A percentile compares a stretch with the other conserved stretches of the same genome.
These are phyloP conservation scores for Schizaphis graminum DNA, from an alignment of 2,888 invertebrate genomes.

Conservation along the genomic window DNA sequence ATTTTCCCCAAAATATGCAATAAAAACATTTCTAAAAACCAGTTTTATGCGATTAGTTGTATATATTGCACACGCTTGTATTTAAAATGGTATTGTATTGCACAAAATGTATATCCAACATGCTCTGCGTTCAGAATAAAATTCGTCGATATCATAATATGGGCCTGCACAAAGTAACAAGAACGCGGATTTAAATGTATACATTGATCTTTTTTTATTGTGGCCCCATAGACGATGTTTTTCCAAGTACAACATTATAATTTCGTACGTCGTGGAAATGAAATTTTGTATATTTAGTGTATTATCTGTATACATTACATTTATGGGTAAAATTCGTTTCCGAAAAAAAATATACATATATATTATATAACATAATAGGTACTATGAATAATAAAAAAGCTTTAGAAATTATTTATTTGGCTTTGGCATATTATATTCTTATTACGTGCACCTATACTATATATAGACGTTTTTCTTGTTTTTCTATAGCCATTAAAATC, in stretches of 20 bases:
- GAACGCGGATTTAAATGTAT: neutral
- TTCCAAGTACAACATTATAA: neutral
- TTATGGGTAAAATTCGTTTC: neutral
- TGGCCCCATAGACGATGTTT: neutral
- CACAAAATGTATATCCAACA: neutral
- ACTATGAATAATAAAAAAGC: neutral
- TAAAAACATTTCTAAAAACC: neutral
- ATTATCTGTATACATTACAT: neutral
- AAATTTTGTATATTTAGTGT: neutral
- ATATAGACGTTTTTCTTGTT: no score
- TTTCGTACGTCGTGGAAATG: neutral
- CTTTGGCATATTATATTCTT: no score
- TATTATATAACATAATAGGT: no score
- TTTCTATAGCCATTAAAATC: no score
- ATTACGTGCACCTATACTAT: no score
- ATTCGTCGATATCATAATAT: neutral
- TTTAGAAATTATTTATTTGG: neutral
- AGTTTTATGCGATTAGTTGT: neutral
- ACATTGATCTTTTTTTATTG: neutral
- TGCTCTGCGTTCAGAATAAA: neutral
- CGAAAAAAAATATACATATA: no score
- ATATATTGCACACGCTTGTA: neutral
- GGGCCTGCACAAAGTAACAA: neutral
- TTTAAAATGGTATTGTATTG: neutral
- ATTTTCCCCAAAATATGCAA: slow-evolving; percentile 1